phyloP scores from a whole-genome alignment of 2,888 invertebrate genomes.

The Antheraea yamamai region DNA sequence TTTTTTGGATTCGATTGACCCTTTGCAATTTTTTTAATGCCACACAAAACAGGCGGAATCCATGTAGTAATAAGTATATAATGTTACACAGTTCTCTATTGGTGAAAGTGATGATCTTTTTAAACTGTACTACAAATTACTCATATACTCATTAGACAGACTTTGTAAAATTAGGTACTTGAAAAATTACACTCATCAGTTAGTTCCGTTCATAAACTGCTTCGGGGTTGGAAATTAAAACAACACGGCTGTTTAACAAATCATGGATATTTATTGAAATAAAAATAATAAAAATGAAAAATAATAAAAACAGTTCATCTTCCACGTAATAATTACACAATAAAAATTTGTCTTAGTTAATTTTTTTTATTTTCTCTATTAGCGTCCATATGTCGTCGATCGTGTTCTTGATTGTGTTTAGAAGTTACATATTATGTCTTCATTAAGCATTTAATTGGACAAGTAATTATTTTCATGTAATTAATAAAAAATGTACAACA shows the following conservation, averaged over 20 bases:
- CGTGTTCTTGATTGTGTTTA: not conserved
- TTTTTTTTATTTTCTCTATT: slow-evolving; percentile 62
- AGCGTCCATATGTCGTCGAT: slow-evolving; percentile 57
- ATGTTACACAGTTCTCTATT: too few relatives aligned
- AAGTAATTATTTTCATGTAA: not conserved
- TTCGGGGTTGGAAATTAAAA: slow-evolving; percentile 53
- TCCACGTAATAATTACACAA: slow-evolving; percentile 76
- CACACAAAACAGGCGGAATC: too few relatives aligned
- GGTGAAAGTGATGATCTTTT: too few relatives aligned
- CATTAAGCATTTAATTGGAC: not conserved
- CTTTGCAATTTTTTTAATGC: too few relatives aligned
- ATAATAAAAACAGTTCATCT: slow-evolving; percentile 82
- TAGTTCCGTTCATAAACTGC: not conserved
- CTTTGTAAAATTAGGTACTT: not conserved
- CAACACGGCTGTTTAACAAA: slow-evolving; percentile 73
- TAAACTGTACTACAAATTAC: not conserved
- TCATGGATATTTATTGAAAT: slow-evolving; percentile 83
- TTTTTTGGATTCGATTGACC: too few relatives aligned
- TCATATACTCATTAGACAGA: not conserved
- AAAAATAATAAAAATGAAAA: slow-evolving; percentile 82
- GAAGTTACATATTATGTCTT: not conserved
- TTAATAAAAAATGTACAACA: not conserved
- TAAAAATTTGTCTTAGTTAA: slow-evolving; percentile 78
- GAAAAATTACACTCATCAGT: slow-evolving; percentile 10
- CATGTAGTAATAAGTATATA: too few relatives aligned